A percentile compares a stretch with the other conserved stretches of the same genome.
These are phyloP conservation scores for Pseudochaenichthys georgianus DNA, from an alignment of 2,797 vertebrate species.

Conservation along the genomic window DNA sequence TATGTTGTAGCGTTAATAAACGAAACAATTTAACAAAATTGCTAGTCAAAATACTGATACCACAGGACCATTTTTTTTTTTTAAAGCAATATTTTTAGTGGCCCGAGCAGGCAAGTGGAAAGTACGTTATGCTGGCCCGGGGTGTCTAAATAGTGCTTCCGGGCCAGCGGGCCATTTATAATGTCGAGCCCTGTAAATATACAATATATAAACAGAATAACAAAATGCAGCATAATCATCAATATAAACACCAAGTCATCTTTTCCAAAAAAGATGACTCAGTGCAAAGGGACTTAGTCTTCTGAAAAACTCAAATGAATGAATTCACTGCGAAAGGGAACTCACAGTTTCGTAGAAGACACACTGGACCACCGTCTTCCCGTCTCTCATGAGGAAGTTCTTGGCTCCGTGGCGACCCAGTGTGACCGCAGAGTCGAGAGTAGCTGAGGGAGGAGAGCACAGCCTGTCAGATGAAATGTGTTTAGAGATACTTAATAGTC, in stretches of 20 bases:
- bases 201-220: background rate
- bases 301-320: background rate
- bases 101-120: no score
- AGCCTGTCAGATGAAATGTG: constrained; percentile 30
- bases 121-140: no score
- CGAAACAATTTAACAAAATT: no score
- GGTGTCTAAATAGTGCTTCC: no score
- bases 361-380: constrained; percentile 88
- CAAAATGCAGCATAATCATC: no score
- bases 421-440: constrained; percentile 95
- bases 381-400: constrained; percentile 93
- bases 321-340: constrained; percentile 39
- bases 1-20: no score
- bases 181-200: no score
- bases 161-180: no score
- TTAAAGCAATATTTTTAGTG: no score
- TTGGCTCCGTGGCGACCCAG: constrained; percentile 89
- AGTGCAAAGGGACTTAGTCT: background rate
- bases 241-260: background rate
- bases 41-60: no score
- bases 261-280: background rate
- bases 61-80: no score
- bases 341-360: constrained; percentile 97
- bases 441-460: constrained; percentile 78
- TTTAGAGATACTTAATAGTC: background rate